phyloP scores from a whole-genome alignment of 2,888 invertebrate species.

The Lysandra bellargus region DNA sequence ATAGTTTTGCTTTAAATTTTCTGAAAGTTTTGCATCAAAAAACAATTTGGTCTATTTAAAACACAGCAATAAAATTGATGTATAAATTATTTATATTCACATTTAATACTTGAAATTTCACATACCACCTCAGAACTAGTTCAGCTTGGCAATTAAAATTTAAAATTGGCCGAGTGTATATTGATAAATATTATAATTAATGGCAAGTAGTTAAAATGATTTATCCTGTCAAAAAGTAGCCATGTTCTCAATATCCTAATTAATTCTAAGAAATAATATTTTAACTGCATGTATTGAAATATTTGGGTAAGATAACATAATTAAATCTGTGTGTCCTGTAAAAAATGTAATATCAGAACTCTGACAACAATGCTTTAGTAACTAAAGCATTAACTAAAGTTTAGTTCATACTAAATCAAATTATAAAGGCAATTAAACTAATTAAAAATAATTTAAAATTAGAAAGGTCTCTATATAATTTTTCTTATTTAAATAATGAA shows the following conservation, averaged over 20 bases:
- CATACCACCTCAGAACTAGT: slow-evolving; percentile 27
- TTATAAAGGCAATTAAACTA: neutral
- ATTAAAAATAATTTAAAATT: no score
- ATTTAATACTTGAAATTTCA: slow-evolving; percentile 29
- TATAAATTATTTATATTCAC: slow-evolving; percentile 28
- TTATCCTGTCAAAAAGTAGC: slow-evolving; percentile 15
- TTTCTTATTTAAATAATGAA: neutral
- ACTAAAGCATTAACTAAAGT: no score
- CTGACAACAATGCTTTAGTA: neutral
- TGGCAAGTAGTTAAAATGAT: slow-evolving; percentile 26
- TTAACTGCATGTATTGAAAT: neutral
- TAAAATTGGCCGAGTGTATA: neutral
- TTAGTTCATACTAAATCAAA: neutral
- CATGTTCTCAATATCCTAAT: slow-evolving; percentile 15
- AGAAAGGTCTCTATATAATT: no score
- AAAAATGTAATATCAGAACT: neutral
- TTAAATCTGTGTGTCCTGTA: neutral
- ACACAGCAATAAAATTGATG: slow-evolving; percentile 22
- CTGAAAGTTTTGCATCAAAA: slow-evolving; percentile 28
- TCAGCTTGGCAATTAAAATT: slow-evolving; percentile 27
- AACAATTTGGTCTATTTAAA: slow-evolving; percentile 29
- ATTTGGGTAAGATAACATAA: neutral
- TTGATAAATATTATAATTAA: slow-evolving; percentile 31
- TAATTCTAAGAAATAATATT: neutral
- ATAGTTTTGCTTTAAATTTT: neutral